A percentile compares a stretch with the other conserved stretches of the same genome.
These are phyloP conservation scores for Odocoileus hemionus DNA, from an alignment of 2,113 vertebrate species.

Conservation along the genomic window DNA sequence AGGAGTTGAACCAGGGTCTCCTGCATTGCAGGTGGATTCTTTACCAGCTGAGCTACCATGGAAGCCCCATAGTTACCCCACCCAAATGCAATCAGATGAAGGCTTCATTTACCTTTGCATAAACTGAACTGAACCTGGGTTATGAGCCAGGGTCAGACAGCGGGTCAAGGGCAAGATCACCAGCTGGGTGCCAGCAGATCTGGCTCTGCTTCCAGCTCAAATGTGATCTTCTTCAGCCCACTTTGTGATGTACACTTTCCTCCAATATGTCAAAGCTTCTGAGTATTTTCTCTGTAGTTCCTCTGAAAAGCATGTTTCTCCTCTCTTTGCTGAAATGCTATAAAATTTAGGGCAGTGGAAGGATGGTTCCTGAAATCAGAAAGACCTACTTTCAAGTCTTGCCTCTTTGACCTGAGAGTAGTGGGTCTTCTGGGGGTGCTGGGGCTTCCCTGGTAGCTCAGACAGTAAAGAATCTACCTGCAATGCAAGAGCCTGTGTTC, in stretches of 20 bases:
- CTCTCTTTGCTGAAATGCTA: neutral
- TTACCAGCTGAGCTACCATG: neutral
- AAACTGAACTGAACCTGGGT: neutral
- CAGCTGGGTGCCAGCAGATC: neutral
- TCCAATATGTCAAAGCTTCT: neutral
- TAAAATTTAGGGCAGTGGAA: neutral
- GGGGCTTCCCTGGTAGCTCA: neutral
- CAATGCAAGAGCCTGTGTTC: neutral
- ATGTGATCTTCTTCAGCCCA: neutral
- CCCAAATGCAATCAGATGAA: rapidly evolving
- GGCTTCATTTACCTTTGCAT: neutral
- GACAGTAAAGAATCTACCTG: neutral
- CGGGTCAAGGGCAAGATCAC: too few relatives aligned
- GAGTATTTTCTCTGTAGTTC: neutral
- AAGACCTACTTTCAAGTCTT: neutral
- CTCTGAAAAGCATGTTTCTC: neutral
- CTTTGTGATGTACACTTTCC: neutral
- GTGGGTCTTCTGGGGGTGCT: too few relatives aligned
- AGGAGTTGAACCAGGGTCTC: neutral
- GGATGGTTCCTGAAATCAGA: neutral
- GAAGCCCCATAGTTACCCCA: neutral
- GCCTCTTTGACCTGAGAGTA: neutral
- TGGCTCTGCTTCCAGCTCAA: neutral
- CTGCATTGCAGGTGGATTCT: neutral
- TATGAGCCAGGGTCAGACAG: too few relatives aligned